phyloP scores from a whole-genome alignment of 2,797 vertebrate genomes.

The Sitta carolinensis region DNA sequence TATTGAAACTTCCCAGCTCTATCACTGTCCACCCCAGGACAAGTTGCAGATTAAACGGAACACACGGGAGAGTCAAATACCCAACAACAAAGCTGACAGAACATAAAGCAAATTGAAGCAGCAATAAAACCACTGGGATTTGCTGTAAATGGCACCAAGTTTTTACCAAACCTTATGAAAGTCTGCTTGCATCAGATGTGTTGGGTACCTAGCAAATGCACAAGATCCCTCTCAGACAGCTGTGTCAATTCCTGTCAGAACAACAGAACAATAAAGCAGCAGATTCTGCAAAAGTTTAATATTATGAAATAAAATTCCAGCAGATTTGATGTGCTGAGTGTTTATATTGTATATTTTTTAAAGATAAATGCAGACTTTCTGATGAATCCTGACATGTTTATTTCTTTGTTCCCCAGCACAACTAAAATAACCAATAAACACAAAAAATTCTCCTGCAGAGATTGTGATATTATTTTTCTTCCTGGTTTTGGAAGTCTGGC shows the following conservation, averaged over 20 bases:
- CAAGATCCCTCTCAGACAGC: not conserved
- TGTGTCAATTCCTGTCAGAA: constrained; percentile 15
- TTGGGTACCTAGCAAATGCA: not conserved
- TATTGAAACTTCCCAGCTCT: not conserved
- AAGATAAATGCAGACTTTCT: constrained; percentile 6
- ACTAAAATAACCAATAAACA: constrained; percentile 6
- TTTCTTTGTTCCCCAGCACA: not conserved
- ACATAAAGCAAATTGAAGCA: not conserved
- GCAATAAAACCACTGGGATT: not conserved
- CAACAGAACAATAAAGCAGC: not conserved
- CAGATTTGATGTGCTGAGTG: not conserved
- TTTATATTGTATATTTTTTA: not conserved
- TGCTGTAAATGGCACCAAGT: constrained; percentile 8
- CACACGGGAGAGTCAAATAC: not conserved
- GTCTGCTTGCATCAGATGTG: not conserved
- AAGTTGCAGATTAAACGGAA: not conserved
- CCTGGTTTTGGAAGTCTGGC: not conserved
- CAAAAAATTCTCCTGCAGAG: not conserved
- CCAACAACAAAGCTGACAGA: not conserved
- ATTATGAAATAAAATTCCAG: constrained; percentile 32
- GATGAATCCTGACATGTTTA: constrained; percentile 47
- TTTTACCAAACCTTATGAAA: not conserved
- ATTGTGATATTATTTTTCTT: not conserved
- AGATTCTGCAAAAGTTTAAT: not conserved
- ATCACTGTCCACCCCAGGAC: not conserved